Conservation (phyloP, 2,888 invertebrate genomes). For the Meliscaeva auricollis region DNA sequence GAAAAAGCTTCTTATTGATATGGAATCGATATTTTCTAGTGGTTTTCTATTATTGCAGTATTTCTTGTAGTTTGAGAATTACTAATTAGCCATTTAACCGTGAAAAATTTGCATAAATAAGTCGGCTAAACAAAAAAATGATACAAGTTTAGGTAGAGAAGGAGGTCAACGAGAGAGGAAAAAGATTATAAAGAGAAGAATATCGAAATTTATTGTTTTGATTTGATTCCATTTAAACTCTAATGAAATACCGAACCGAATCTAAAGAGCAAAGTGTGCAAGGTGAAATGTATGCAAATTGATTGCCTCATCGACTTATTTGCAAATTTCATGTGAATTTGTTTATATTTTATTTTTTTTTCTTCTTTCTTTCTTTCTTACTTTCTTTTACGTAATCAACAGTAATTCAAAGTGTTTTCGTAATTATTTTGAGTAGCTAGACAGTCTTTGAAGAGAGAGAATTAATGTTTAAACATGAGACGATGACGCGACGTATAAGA, state of each 20-base stretch:
- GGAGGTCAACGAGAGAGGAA: not conserved
- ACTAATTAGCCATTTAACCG: slow-evolving; percentile 18
- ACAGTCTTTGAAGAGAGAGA: slow-evolving; percentile 4
- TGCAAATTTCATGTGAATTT: slow-evolving; percentile 52
- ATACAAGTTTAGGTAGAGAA: not conserved
- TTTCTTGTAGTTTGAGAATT: slow-evolving; percentile 45
- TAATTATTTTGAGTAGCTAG: slow-evolving; percentile 33
- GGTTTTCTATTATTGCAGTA: slow-evolving; percentile 8
- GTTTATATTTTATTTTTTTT: not conserved
- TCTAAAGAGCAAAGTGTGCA: slow-evolving; percentile 32
- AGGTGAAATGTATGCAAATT: slow-evolving; percentile 54
- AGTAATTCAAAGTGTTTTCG: slow-evolving; percentile 23
- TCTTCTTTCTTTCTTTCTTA: too few species aligned
- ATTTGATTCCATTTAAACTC: slow-evolving; percentile 56
- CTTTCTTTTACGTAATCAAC: slow-evolving; percentile 29
- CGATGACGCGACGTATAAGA: too few species aligned
- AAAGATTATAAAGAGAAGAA: slow-evolving; percentile 28
- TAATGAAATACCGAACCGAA: slow-evolving; percentile 5
- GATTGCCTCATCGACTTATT: slow-evolving; percentile 62
- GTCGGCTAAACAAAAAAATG: slow-evolving; percentile 22
- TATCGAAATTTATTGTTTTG: slow-evolving; percentile 2
- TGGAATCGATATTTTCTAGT: slow-evolving; percentile 11
- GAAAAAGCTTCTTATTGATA: slow-evolving; percentile 3
- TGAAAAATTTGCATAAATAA: slow-evolving; percentile 51
- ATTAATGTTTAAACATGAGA: not conserved